Evolutionary conservation across 2,113 vertebrate species (phyloP).

Genomic region (Tachysurus fulvidraco): DNA sequence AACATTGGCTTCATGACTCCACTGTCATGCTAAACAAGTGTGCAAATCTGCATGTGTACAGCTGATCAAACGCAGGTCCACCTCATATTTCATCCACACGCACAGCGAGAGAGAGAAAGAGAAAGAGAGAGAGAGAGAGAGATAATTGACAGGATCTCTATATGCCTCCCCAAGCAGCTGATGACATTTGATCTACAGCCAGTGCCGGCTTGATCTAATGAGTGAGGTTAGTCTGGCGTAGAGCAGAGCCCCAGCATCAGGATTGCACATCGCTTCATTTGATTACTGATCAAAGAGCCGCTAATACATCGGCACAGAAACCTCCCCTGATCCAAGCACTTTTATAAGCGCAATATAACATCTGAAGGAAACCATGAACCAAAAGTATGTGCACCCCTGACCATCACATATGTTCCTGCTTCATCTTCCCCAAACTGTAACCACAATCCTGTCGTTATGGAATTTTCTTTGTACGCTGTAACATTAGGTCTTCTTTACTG

Average conservation of each 20-base stretch:
- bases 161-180: constrained; percentile 36
- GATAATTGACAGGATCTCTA: constrained; percentile 46
- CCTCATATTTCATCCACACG: constrained; percentile 5
- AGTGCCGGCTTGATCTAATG: constrained; percentile 43
- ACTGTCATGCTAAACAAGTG: constrained; percentile 51
- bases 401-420: background rate
- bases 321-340: background rate
- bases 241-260: constrained; percentile 37
- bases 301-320: constrained; percentile 28
- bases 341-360: background rate
- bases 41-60: constrained; percentile 42
- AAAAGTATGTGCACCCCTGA: background rate
- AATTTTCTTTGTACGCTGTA: background rate
- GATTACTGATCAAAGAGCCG: constrained; percentile 43
- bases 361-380: background rate
- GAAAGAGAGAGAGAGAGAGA: constrained; percentile 2
- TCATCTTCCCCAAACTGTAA: background rate
- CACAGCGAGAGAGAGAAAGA: constrained; percentile 13
- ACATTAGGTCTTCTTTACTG: background rate
- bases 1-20: constrained; percentile 36
- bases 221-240: constrained; percentile 21
- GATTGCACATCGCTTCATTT: constrained; percentile 18
- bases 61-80: constrained; percentile 45
- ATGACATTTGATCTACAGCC: constrained; percentile 47
- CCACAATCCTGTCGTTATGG: background rate